These are phyloP conservation scores for Macrochelys suwanniensis DNA, from an alignment of 2,797 vertebrate genomes.

Conservation along the genomic window DNA sequence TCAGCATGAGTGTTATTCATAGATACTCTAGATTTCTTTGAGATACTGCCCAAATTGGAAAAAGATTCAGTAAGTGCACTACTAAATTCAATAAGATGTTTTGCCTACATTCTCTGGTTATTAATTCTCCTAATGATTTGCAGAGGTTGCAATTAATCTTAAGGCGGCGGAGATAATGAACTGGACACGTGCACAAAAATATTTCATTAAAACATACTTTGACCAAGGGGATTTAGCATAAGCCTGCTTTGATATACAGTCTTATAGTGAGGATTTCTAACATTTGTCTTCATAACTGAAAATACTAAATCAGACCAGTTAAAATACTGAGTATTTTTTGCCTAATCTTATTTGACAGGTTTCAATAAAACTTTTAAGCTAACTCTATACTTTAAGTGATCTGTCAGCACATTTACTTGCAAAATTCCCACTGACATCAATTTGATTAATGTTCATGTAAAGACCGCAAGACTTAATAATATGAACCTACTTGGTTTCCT, in stretches of 20 bases:
- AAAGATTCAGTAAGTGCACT: neutral
- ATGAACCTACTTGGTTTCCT: slow-evolving; percentile 52
- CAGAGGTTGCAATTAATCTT: slow-evolving; percentile 52
- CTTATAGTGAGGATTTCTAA: slow-evolving; percentile 48
- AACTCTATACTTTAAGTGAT: slow-evolving; percentile 36
- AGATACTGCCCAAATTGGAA: neutral
- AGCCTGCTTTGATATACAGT: slow-evolving; percentile 67
- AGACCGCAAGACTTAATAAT: slow-evolving; percentile 62
- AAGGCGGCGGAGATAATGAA: slow-evolving; percentile 63
- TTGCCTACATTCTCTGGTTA: neutral
- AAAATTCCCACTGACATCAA: slow-evolving; percentile 59
- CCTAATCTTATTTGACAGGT: neutral
- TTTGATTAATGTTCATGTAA: neutral
- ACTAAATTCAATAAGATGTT: fast-evolving
- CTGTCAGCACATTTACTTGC: slow-evolving; percentile 41
- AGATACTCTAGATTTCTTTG: neutral
- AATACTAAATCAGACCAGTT: slow-evolving; percentile 37
- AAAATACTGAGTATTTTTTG: slow-evolving; percentile 43
- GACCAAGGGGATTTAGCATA: slow-evolving; percentile 61
- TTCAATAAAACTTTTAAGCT: too few species aligned
- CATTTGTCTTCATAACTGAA: slow-evolving; percentile 60
- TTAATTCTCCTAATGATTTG: slow-evolving; percentile 54
- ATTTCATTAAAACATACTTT: slow-evolving; percentile 68
- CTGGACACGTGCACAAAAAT: slow-evolving; percentile 41
- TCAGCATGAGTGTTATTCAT: neutral